Conservation (phyloP, 2,888 invertebrate species). For the Dicranocentrus wangi region DNA sequence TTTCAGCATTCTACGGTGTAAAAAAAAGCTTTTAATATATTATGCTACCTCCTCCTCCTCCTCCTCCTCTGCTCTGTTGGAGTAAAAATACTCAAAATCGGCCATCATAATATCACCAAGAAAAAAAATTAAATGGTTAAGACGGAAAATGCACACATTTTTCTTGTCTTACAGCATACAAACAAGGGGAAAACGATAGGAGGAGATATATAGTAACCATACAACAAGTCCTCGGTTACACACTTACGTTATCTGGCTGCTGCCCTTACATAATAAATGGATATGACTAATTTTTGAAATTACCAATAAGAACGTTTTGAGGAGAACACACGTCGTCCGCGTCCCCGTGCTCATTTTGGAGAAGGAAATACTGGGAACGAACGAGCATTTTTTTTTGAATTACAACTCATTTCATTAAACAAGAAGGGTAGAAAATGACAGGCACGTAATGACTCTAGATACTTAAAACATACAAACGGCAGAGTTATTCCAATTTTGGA, state of each 20-base stretch:
- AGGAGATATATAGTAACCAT: too few species aligned
- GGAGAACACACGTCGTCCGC: constrained; percentile 28
- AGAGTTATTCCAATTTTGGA: constrained; percentile 28
- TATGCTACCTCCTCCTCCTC: too few species aligned
- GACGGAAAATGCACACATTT: too few species aligned
- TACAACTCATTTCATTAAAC: constrained; percentile 52
- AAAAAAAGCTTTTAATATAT: constrained; percentile 4
- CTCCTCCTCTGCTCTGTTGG: too few species aligned
- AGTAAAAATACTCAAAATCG: too few species aligned
- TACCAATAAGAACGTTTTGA: constrained; percentile 34
- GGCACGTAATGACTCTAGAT: constrained; percentile 41
- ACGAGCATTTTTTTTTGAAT: constrained; percentile 46
- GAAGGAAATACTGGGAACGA: constrained; percentile 40
- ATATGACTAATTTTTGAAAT: constrained; percentile 56
- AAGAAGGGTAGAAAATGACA: constrained; percentile 46
- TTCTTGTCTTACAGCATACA: too few species aligned
- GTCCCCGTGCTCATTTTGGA: constrained; percentile 30
- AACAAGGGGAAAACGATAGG: too few species aligned
- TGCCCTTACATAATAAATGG: constrained; percentile 48
- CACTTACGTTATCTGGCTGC: constrained; percentile 33
- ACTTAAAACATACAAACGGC: constrained; percentile 15
- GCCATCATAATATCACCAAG: too few species aligned
- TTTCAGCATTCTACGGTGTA: not conserved
- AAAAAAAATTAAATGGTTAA: too few species aligned
- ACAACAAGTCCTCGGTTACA: too few species aligned